These are phyloP conservation scores for Mirza zaza DNA, from an alignment of 2,113 vertebrate species.

Conservation along the genomic window DNA sequence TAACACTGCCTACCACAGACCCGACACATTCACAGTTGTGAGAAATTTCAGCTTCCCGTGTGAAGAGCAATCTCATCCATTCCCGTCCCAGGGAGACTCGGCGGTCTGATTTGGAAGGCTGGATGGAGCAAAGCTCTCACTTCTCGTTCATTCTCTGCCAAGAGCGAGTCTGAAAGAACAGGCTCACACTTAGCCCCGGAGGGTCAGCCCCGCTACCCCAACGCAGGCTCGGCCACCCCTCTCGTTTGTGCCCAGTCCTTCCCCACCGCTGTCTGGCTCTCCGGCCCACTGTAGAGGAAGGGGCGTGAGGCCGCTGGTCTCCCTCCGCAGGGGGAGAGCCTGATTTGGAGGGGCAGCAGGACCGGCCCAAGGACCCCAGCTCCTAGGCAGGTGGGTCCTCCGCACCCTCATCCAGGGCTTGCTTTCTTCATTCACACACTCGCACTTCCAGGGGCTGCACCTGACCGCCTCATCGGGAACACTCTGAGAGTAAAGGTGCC, in stretches of 20 bases:
- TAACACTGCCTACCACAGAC: not conserved
- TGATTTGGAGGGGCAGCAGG: not conserved
- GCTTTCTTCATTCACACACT: not conserved
- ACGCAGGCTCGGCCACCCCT: not conserved
- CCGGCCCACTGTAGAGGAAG: not conserved
- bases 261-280: not conserved
- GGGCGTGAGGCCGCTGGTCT: not conserved
- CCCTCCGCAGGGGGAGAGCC: not conserved
- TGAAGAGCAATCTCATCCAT: not conserved
- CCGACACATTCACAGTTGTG: not conserved
- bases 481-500: too few relatives aligned
- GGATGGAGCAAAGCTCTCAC: not conserved
- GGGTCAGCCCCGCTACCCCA: not conserved
- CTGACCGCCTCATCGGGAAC: not conserved
- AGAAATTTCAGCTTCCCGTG: not conserved
- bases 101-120: not conserved
- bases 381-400: not conserved
- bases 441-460: not conserved
- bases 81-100: not conserved
- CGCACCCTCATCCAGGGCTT: not conserved
- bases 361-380: not conserved
- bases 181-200: not conserved
- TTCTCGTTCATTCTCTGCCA: not conserved
- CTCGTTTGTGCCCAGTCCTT: not conserved
- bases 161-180: not conserved